Percentiles rank a stretch among this genome's conserved stretches.
These are phyloP conservation scores for Hippocampus guttulatus DNA, from an alignment of 2,113 vertebrate species.

Conservation along the genomic window DNA sequence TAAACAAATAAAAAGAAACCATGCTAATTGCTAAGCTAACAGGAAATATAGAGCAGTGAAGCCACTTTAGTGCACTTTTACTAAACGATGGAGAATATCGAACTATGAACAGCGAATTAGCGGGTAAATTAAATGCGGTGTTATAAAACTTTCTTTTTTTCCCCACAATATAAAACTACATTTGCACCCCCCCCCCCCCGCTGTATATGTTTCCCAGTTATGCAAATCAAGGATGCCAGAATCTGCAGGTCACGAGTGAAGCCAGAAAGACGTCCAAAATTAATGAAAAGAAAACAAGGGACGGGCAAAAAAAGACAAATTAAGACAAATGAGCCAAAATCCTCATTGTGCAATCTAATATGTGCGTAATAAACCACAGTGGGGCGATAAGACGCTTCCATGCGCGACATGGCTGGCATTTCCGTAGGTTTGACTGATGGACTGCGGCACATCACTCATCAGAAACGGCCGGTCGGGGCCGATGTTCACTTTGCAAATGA, in stretches of 20 bases:
- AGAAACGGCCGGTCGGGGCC: neutral
- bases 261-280: neutral
- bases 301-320: neutral
- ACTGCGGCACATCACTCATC: neutral
- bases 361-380: neutral
- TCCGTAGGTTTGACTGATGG: neutral
- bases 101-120: no score
- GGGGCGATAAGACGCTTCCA: neutral
- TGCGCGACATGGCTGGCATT: neutral
- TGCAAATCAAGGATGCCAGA: neutral
- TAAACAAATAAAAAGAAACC: no score
- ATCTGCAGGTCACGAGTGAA: neutral
- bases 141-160: no score
- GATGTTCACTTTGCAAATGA: conserved; percentile 3
- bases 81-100: no score
- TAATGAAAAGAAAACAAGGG: neutral
- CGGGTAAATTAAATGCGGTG: no score
- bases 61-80: no score
- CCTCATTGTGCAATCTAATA: neutral
- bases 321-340: conserved; percentile 1
- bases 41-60: no score
- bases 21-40: no score
- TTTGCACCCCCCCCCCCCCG: no score
- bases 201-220: neutral
- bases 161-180: no score